phyloP scores from a whole-genome alignment of 2,888 invertebrate species.

The Volucella zonaria region DNA sequence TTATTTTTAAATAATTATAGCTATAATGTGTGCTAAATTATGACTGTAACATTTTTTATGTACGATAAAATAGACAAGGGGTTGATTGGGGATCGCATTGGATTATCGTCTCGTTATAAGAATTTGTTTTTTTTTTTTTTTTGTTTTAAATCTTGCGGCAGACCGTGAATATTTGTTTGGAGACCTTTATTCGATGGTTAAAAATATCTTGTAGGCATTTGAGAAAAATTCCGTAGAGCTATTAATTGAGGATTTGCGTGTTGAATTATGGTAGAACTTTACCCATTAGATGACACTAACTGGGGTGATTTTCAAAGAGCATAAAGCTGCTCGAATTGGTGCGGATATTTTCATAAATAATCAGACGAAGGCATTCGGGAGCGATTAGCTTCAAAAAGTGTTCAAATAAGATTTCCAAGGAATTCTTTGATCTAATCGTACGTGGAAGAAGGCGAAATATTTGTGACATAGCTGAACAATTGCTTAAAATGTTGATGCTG shows the following conservation, averaged over 20 bases:
- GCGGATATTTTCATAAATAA: slow-evolving; percentile 19
- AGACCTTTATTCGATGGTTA: slow-evolving; percentile 21
- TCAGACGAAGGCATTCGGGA: background rate
- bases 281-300: slow-evolving; percentile 14
- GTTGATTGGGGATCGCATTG: slow-evolving; percentile 57
- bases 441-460: background rate
- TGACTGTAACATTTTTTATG: slow-evolving; percentile 45
- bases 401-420: background rate
- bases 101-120: slow-evolving; percentile 18
- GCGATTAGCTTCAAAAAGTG: slow-evolving; percentile 6
- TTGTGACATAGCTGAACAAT: background rate
- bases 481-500: no score
- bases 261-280: slow-evolving; percentile 19
- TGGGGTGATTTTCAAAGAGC: slow-evolving; percentile 19
- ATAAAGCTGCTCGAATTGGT: slow-evolving; percentile 5
- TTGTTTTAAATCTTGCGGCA: background rate
- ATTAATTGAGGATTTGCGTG: slow-evolving; percentile 10
- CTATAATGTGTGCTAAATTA: slow-evolving; percentile 46
- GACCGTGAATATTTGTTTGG: background rate
- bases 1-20: slow-evolving; percentile 40
- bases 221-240: slow-evolving; percentile 9
- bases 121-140: background rate
- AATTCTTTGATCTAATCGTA: background rate
- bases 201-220: slow-evolving; percentile 31
- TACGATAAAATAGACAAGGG: slow-evolving; percentile 47